Evolutionary conservation across 2,113 vertebrate species (phyloP).

Genomic region (Theristicus caerulescens): DNA sequence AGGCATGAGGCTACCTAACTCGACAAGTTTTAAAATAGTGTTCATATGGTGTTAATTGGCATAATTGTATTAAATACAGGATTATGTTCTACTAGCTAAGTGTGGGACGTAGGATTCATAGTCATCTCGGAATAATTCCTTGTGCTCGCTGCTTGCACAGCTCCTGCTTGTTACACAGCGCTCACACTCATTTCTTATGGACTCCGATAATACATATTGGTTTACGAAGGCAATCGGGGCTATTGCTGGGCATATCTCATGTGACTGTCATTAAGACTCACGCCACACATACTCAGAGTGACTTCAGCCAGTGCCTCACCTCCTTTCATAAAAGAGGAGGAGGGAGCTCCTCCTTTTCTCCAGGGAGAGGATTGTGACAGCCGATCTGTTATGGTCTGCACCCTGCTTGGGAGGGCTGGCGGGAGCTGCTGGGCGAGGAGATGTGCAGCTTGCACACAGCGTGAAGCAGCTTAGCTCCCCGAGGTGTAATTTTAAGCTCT

Average conservation of each 20-base stretch:
- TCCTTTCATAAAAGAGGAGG: neutral
- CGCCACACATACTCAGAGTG: neutral
- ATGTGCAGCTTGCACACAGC: neutral
- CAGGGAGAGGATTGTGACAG: neutral
- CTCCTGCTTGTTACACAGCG: neutral
- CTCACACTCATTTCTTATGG: neutral
- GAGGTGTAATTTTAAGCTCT: conserved; percentile 2
- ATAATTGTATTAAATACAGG: conserved; percentile 2
- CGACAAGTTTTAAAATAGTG: neutral
- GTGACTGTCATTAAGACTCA: neutral
- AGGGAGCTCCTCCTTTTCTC: neutral
- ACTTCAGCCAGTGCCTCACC: neutral
- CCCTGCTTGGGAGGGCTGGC: neutral
- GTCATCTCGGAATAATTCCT: neutral
- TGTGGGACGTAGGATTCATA: neutral
- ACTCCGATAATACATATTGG: neutral
- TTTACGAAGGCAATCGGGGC: neutral
- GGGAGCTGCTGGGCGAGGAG: neutral
- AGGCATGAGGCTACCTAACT: neutral
- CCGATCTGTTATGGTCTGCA: neutral
- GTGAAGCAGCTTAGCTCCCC: neutral
- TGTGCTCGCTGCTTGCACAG: neutral
- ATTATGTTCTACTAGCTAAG: neutral
- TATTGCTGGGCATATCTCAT: neutral
- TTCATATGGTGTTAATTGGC: conserved; percentile 1